These are phyloP conservation scores for Dasysyrphus tricinctus DNA, from an alignment of 2,888 invertebrate species.

Conservation along the genomic window DNA sequence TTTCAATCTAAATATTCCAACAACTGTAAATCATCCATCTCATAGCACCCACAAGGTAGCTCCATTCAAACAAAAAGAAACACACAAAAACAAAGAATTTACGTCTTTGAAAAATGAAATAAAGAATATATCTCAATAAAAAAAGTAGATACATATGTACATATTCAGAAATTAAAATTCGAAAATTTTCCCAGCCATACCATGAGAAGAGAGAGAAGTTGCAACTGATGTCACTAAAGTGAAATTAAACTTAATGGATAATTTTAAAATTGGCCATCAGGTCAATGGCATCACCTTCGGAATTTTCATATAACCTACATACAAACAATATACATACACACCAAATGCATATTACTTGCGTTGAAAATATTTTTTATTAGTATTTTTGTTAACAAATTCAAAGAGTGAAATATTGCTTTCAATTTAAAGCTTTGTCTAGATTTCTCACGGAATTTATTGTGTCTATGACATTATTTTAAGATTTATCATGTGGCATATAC, in stretches of 20 bases:
- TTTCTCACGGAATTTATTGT: not conserved
- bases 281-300: slow-evolving; percentile 63
- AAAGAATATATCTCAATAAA: slow-evolving; percentile 59
- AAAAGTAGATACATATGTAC: not conserved
- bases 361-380: not conserved
- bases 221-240: slow-evolving; percentile 40
- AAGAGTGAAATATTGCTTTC: not conserved
- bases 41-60: not conserved
- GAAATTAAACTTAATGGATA: slow-evolving; percentile 13
- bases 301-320: not conserved
- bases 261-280: slow-evolving; percentile 55
- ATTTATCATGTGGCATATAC: too few species aligned
- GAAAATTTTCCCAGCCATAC: slow-evolving; percentile 31
- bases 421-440: not conserved
- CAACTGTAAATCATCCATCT: not conserved
- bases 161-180: slow-evolving; percentile 14
- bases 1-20: not conserved
- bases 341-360: not conserved
- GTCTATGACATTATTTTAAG: not conserved
- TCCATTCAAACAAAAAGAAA: not conserved
- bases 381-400: not conserved
- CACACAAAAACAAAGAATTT: slow-evolving; percentile 28
- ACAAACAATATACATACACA: not conserved
- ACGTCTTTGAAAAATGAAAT: slow-evolving; percentile 48
- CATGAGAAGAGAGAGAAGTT: slow-evolving; percentile 5